Percentiles rank a stretch among this genome's conserved stretches.
Evolutionary conservation across 2,113 vertebrate genomes (phyloP).

Genomic region (Bufo bufo): DNA sequence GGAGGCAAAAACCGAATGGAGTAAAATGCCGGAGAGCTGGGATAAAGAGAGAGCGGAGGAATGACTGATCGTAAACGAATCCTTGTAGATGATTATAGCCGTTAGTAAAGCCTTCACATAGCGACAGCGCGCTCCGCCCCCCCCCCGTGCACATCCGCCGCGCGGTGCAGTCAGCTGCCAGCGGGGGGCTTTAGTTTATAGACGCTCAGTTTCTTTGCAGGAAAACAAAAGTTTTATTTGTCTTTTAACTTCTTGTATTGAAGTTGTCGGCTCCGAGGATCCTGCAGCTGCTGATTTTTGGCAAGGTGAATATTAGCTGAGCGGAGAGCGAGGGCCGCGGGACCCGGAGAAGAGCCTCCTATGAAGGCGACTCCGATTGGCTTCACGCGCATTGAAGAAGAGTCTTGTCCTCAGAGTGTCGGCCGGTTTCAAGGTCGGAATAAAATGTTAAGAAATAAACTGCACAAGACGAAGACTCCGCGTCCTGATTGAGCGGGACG

Average conservation of each 20-base stretch:
- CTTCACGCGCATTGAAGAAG: background rate
- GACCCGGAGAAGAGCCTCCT: background rate
- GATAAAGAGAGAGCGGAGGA: conserved; percentile 72
- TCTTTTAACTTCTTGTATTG: background rate
- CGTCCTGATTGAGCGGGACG: background rate
- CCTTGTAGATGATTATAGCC: conserved; percentile 12
- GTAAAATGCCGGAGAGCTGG: conserved; percentile 66
- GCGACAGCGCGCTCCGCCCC: background rate
- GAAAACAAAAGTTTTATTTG: background rate
- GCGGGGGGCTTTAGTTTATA: background rate
- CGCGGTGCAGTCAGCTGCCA: background rate
- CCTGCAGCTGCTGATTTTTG: background rate
- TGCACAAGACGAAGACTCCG: background rate
- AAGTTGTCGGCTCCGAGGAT: background rate
- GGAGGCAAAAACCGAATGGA: conserved; percentile 68
- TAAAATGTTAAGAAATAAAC: background rate
- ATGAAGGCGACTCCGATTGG: background rate
- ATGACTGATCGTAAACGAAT: conserved; percentile 38
- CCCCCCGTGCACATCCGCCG: background rate
- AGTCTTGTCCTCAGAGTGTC: background rate
- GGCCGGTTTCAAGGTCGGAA: background rate
- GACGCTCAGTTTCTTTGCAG: background rate
- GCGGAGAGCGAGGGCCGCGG: background rate
- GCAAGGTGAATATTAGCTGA: too few species aligned
- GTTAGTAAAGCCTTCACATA: conserved; percentile 11